These are phyloP conservation scores for Chondrilla cf. caribensis DNA, from an alignment of 37 sponge, comb jelly and placozoan species.

Conservation along the genomic window DNA sequence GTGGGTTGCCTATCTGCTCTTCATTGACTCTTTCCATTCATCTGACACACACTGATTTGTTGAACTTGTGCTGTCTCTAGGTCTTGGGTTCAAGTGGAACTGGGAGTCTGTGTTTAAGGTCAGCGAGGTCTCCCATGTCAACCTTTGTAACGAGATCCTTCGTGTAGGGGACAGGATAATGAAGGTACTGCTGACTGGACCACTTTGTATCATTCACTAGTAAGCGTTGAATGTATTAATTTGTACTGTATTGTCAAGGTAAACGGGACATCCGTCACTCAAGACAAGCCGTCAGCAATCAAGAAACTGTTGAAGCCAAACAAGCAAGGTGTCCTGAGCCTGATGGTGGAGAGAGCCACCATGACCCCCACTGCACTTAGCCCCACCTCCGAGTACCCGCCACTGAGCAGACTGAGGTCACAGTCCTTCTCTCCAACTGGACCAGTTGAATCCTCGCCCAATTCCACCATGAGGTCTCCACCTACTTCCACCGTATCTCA, in stretches of 20 bases:
- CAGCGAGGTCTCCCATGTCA: slow-evolving; percentile 32
- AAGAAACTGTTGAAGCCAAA: slow-evolving; percentile 73
- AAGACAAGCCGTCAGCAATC: slow-evolving; percentile 58
- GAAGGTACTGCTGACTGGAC: slow-evolving; percentile 47
- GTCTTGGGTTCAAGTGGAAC: slow-evolving; percentile 58
- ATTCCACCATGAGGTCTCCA: background rate
- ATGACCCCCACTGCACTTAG: no score
- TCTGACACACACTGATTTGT: background rate
- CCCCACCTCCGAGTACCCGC: background rate
- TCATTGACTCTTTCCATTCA: no score
- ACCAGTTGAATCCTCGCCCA: background rate
- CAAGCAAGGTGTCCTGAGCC: slow-evolving; percentile 55
- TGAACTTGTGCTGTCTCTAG: background rate
- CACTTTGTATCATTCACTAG: no score
- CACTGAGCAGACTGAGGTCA: background rate
- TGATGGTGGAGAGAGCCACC: slow-evolving; percentile 40
- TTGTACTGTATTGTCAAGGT: no score
- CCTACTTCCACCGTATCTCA: background rate
- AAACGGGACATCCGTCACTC: slow-evolving; percentile 36
- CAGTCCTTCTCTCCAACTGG: background rate
- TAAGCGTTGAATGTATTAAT: no score
- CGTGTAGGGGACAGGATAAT: slow-evolving; percentile 56
- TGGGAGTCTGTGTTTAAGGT: slow-evolving; percentile 42
- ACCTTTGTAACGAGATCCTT: slow-evolving; percentile 59
- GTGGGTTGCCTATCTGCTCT: no score